These are phyloP conservation scores for Cephus pulcher DNA, from an alignment of 2,888 invertebrate genomes.

Conservation along the genomic window DNA sequence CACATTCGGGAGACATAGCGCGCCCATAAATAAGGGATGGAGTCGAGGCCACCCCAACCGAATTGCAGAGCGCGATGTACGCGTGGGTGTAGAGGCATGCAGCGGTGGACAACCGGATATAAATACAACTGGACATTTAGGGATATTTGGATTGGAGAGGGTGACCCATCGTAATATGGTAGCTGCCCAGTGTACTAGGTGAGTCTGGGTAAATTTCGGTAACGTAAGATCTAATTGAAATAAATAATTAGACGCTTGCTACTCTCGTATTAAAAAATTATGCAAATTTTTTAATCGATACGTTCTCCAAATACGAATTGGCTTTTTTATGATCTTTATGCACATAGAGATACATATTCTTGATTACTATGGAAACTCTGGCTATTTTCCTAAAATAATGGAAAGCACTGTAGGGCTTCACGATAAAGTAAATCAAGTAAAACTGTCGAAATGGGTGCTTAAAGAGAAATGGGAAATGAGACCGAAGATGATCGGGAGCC, in stretches of 20 bases:
- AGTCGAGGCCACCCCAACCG: constrained; percentile 38
- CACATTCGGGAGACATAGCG: constrained; percentile 45
- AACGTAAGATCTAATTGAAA: not conserved
- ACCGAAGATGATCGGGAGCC: not conserved
- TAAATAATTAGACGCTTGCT: not conserved
- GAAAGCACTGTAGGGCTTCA: not conserved
- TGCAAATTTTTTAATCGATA: not conserved
- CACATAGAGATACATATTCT: not conserved
- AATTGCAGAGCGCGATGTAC: constrained; percentile 39
- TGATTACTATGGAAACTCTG: not conserved
- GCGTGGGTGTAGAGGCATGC: constrained; percentile 31
- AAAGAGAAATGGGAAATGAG: not conserved
- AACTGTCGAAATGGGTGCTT: not conserved
- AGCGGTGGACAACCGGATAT: constrained; percentile 45
- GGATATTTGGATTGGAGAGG: constrained; percentile 47
- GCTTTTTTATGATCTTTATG: not conserved
- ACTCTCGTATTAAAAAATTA: not conserved
- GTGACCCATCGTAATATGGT: constrained; percentile 19
- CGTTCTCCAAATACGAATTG: not conserved
- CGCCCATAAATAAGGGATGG: constrained; percentile 54
- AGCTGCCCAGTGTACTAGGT: constrained; percentile 32
- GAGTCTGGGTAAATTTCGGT: constrained; percentile 31
- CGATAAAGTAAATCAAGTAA: not conserved
- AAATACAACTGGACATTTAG: constrained; percentile 47
- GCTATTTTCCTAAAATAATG: not conserved